Percentiles rank a stretch among this genome's conserved stretches.
Evolutionary conservation across 2,113 vertebrate species (phyloP).

Genomic region (Ceyx melanurus): DNA sequence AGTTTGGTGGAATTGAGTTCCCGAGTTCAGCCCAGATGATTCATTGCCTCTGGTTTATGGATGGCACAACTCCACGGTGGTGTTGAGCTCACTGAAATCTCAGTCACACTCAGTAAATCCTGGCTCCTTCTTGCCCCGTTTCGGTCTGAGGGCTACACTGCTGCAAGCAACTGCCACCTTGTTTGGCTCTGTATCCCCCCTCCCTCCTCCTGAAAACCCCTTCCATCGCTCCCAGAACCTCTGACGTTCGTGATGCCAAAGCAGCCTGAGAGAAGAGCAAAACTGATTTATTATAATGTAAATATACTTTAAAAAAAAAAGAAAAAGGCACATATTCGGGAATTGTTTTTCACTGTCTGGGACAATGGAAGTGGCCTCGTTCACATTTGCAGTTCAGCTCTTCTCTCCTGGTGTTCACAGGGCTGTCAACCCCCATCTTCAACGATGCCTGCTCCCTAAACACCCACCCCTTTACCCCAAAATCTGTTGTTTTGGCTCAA

Average conservation of each 20-base stretch:
- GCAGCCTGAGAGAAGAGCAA: neutral
- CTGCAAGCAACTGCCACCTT: neutral
- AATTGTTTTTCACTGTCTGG: neutral
- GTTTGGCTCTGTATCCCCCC: neutral
- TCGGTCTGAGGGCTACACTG: neutral
- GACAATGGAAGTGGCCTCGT: neutral
- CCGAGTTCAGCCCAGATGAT: neutral
- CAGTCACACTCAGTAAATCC: neutral
- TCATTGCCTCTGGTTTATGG: neutral
- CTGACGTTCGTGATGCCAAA: neutral
- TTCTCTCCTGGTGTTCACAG: neutral
- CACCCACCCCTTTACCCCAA: neutral
- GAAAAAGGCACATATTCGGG: neutral
- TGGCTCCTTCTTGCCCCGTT: neutral
- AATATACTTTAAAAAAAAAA: no score
- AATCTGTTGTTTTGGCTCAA: neutral
- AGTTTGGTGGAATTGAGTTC: neutral
- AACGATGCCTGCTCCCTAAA: fast-evolving
- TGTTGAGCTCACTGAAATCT: neutral
- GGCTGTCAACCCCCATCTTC: neutral
- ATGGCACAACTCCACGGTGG: neutral
- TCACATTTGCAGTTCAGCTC: neutral
- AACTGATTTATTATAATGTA: neutral
- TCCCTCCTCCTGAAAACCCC: neutral
- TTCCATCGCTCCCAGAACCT: neutral